These are phyloP conservation scores for Troglohyphantes excavatus DNA, from an alignment of 2,888 invertebrate genomes.

Conservation along the genomic window DNA sequence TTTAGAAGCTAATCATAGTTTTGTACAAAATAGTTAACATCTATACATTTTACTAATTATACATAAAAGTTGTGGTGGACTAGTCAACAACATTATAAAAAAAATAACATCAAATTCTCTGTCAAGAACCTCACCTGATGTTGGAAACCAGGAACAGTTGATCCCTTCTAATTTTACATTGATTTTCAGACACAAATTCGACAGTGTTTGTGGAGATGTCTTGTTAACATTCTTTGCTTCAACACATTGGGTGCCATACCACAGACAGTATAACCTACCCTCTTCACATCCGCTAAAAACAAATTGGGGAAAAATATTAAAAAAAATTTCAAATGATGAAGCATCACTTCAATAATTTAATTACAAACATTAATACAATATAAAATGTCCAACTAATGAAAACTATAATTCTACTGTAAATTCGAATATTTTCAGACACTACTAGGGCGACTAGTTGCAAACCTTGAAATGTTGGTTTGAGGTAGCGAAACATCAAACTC, in stretches of 20 bases:
- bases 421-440: slow-evolving; percentile 98
- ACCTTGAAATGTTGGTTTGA: slow-evolving; percentile 97
- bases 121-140: slow-evolving; percentile 87
- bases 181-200: slow-evolving; percentile 99
- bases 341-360: neutral
- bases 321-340: too few relatives aligned
- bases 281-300: slow-evolving; percentile 95
- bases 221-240: slow-evolving; percentile 99
- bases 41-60: too few relatives aligned
- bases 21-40: too few relatives aligned
- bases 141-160: slow-evolving; percentile 98
- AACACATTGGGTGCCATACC: slow-evolving; percentile 99
- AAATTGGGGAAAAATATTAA: too few relatives aligned
- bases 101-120: neutral
- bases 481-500: slow-evolving; percentile 99
- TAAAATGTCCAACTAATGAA: slow-evolving; percentile 54
- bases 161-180: slow-evolving; percentile 99
- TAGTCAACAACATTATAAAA: too few relatives aligned
- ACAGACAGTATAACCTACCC: slow-evolving; percentile 99
- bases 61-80: too few relatives aligned
- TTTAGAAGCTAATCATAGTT: too few relatives aligned
- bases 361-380: neutral
- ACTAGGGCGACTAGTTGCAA: slow-evolving; percentile 98
- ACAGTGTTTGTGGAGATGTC: slow-evolving; percentile 99
- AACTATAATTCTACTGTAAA: slow-evolving; percentile 88